Evolutionary conservation across 2,113 vertebrate species (phyloP).

Genomic region (Clarias magur): DNA sequence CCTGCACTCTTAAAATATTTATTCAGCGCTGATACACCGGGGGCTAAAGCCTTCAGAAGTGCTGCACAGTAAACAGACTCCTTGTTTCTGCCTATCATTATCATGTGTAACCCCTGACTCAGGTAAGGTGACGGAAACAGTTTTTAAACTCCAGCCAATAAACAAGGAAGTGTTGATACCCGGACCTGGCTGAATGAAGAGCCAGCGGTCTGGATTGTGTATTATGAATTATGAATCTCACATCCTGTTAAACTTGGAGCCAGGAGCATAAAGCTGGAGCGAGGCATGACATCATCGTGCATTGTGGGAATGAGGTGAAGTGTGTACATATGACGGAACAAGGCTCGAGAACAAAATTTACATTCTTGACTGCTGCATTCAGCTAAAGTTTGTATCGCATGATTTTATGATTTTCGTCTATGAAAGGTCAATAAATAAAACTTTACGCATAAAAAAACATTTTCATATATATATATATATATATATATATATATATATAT

Average conservation of each 20-base stretch:
- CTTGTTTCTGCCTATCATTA: not conserved
- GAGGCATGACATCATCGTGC: not conserved
- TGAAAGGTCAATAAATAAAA: not conserved
- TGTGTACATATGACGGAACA: not conserved
- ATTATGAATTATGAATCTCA: not conserved
- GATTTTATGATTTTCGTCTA: not conserved
- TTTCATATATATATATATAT: no score
- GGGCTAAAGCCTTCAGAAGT: slow-evolving; percentile 37
- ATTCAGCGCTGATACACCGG: slow-evolving; percentile 42
- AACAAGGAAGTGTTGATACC: slow-evolving; percentile 1
- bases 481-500: no score
- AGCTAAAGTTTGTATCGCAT: not conserved
- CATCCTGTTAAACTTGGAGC: not conserved
- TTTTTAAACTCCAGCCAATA: slow-evolving; percentile 21
- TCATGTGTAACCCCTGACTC: slow-evolving; percentile 2
- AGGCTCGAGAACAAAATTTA: not conserved
- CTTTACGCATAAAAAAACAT: not conserved
- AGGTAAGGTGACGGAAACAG: slow-evolving; percentile 15
- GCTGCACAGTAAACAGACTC: slow-evolving; percentile 50
- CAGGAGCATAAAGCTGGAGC: not conserved
- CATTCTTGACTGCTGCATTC: not conserved
- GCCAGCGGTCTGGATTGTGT: slow-evolving; percentile 2
- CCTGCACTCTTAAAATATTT: slow-evolving; percentile 57
- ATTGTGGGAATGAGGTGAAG: not conserved
- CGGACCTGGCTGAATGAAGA: not conserved